Conservation (phyloP, 23 tunicate species). For the Diplosoma virens region DNA sequence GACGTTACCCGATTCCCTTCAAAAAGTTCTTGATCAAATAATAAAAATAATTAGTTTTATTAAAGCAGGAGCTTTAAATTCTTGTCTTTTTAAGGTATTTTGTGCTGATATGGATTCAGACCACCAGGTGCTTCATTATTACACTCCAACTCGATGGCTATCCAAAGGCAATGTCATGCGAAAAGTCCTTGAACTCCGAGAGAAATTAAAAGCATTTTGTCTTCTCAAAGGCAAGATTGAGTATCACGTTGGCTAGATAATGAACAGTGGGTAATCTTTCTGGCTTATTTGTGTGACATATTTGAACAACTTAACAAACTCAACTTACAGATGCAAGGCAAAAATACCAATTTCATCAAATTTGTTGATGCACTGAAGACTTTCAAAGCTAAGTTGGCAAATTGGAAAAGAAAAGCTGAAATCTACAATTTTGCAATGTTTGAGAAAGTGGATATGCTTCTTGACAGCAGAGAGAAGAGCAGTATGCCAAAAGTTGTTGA, state of each 20-base stretch:
- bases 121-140: slow-evolving; percentile 27
- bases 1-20: slow-evolving; percentile 40
- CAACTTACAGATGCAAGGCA: slow-evolving; percentile 38
- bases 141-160: slow-evolving; percentile 44
- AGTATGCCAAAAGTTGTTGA: no score
- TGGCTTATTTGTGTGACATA: slow-evolving; percentile 47
- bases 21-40: slow-evolving; percentile 31
- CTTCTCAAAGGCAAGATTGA: not conserved
- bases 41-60: slow-evolving; percentile 27
- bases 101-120: slow-evolving; percentile 37
- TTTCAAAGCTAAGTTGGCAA: slow-evolving; percentile 33
- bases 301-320: slow-evolving; percentile 41
- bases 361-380: not conserved
- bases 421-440: slow-evolving; percentile 13
- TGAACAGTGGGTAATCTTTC: slow-evolving; percentile 23
- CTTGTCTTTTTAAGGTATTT: no score
- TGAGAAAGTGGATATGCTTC: slow-evolving; percentile 25
- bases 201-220: slow-evolving; percentile 3
- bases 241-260: slow-evolving; percentile 9
- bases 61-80: no score
- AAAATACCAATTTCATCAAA: no score
- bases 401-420: no score
- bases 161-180: slow-evolving; percentile 49
- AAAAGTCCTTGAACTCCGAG: slow-evolving; percentile 31
- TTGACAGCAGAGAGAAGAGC: no score